phyloP scores from a whole-genome alignment of 2,113 vertebrate genomes.

The Hippocampus comes region DNA sequence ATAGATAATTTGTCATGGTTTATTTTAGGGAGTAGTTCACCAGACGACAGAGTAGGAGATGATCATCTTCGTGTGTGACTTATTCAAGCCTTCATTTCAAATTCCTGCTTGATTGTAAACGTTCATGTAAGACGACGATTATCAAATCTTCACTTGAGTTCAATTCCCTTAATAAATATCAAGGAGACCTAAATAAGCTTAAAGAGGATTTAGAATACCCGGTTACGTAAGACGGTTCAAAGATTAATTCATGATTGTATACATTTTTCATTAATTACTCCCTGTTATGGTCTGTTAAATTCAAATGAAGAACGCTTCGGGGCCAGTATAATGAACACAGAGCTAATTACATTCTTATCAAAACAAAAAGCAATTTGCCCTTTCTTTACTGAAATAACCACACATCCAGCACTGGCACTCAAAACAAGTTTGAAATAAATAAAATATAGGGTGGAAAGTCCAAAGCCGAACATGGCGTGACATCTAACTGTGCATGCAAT shows the following conservation, averaged over 20 bases:
- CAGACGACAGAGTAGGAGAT: constrained; percentile 28
- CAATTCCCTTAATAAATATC: not conserved
- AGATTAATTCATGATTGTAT: not conserved
- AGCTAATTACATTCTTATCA: constrained; percentile 9
- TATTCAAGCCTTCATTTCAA: constrained; percentile 35
- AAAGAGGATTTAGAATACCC: not conserved
- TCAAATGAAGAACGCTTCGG: constrained; percentile 12
- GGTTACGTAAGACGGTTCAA: not conserved
- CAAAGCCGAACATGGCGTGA: not conserved
- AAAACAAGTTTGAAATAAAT: not conserved
- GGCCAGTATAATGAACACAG: constrained; percentile 8
- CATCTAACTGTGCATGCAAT: not conserved
- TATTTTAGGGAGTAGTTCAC: not conserved
- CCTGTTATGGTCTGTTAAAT: constrained; percentile 11
- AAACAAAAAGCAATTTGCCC: not conserved
- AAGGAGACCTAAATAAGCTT: not conserved
- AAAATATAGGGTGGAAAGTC: not conserved
- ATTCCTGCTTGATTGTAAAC: not conserved
- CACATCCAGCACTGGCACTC: not conserved
- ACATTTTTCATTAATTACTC: constrained; percentile 1
- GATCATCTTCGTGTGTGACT: constrained; percentile 33
- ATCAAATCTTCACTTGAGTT: not conserved
- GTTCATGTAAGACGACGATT: not conserved
- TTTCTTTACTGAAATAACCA: constrained; percentile 5
- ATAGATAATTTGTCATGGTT: not conserved